Conservation (phyloP, 2,888 invertebrate species). For the Drosophila mettleri region DNA sequence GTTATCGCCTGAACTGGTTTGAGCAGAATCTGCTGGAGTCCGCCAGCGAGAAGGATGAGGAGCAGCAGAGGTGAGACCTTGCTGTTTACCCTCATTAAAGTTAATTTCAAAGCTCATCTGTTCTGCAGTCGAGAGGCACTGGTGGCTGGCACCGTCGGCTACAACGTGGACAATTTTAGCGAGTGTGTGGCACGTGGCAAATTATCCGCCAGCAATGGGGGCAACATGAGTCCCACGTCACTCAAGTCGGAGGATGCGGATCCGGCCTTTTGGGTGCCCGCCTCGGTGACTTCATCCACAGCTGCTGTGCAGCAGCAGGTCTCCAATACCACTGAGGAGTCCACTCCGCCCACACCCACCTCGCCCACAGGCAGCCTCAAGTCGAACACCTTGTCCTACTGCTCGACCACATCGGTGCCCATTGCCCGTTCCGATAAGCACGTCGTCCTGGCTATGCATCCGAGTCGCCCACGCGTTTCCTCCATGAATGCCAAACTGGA, state of each 20-base stretch:
- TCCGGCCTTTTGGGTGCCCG: slow-evolving; percentile 86
- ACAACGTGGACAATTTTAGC: slow-evolving; percentile 84
- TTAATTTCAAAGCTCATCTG: not conserved
- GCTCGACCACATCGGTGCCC: slow-evolving; percentile 83
- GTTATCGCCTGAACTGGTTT: slow-evolving; percentile 87
- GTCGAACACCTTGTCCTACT: slow-evolving; percentile 84
- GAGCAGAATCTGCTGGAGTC: slow-evolving; percentile 87
- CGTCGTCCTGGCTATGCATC: slow-evolving; percentile 86
- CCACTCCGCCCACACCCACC: slow-evolving; percentile 85
- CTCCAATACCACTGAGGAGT: slow-evolving; percentile 82
- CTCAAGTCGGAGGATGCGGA: slow-evolving; percentile 83
- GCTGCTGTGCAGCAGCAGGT: slow-evolving; percentile 79
- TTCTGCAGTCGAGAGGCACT: slow-evolving; percentile 85
- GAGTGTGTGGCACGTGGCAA: slow-evolving; percentile 76
- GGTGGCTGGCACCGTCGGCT: slow-evolving; percentile 82
- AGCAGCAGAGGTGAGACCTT: slow-evolving; percentile 83
- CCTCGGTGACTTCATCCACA: slow-evolving; percentile 62
- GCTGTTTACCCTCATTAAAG: not conserved
- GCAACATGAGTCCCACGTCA: slow-evolving; percentile 84
- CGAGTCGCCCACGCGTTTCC: slow-evolving; percentile 85
- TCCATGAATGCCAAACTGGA: slow-evolving; percentile 89
- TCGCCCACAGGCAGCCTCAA: slow-evolving; percentile 85
- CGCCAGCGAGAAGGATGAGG: slow-evolving; percentile 84
- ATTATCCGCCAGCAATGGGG: slow-evolving; percentile 54
- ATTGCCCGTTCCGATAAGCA: slow-evolving; percentile 86